Conservation (phyloP, 92 coral and sea anemone species). For the Siderastrea siderea region DNA sequence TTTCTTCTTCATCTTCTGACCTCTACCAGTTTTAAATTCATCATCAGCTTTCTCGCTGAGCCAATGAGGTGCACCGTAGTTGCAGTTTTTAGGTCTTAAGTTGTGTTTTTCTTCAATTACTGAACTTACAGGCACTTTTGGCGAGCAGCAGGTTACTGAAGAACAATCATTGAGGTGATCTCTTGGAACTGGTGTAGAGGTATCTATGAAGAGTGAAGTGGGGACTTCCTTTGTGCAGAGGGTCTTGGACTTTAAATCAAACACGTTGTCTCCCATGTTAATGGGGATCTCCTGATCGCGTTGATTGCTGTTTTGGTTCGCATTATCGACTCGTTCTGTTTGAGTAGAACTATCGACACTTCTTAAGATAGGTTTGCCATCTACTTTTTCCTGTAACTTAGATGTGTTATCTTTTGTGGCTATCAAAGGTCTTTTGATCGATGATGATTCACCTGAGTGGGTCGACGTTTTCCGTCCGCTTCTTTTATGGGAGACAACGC, state of each 20-base stretch:
- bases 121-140: background rate
- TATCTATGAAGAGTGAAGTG: background rate
- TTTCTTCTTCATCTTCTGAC: background rate
- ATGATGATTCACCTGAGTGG: background rate
- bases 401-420: background rate
- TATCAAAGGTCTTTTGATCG: background rate
- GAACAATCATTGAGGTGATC: background rate
- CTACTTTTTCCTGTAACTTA: background rate
- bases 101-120: background rate
- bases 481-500: background rate
- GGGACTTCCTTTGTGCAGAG: background rate
- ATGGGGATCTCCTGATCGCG: background rate
- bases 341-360: background rate
- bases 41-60: too few relatives aligned
- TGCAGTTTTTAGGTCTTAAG: background rate
- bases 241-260: background rate
- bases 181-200: background rate
- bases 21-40: too few relatives aligned
- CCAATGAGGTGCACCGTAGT: background rate
- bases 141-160: background rate
- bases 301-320: background rate
- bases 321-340: background rate
- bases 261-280: background rate
- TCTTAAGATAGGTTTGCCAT: background rate
- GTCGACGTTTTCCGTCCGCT: background rate